Percentiles rank a stretch among this genome's conserved stretches.
Conservation (phyloP, 2,797 vertebrate genomes). For the Cynopterus sphinx region DNA sequence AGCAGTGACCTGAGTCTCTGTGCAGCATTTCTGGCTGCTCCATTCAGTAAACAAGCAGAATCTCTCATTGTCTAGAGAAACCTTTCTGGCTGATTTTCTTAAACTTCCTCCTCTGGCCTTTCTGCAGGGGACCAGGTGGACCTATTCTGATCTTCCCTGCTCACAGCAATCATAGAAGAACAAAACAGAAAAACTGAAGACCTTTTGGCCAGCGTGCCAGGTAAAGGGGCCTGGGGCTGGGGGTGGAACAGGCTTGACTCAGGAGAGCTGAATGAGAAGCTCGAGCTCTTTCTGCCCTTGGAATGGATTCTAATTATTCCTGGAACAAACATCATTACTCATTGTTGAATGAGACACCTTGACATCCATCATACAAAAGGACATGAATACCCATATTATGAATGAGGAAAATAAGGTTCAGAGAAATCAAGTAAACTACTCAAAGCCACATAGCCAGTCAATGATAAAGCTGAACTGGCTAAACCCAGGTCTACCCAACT, state of each 20-base stretch:
- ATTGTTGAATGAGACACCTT: not conserved
- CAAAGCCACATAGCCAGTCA: not conserved
- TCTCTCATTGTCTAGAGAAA: not conserved
- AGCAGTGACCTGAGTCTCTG: not conserved
- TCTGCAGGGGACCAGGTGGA: slow-evolving; percentile 89
- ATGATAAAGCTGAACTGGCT: not conserved
- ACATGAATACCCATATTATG: not conserved
- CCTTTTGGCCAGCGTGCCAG: slow-evolving; percentile 93
- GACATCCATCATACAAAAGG: not conserved
- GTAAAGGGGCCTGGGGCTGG: slow-evolving; percentile 47
- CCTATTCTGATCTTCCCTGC: slow-evolving; percentile 93
- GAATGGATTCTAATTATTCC: slow-evolving; percentile 36
- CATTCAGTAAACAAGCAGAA: not conserved
- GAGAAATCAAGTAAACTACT: slow-evolving; percentile 38
- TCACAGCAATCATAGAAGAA: slow-evolving; percentile 94
- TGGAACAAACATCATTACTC: not conserved
- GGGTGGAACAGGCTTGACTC: not conserved
- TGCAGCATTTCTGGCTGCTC: not conserved
- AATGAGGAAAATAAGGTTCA: slow-evolving; percentile 6
- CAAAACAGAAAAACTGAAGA: slow-evolving; percentile 93
- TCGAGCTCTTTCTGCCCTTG: not conserved
- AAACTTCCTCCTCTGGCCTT: slow-evolving; percentile 56
- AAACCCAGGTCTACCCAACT: not conserved
- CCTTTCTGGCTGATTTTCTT: not conserved
- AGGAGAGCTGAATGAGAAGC: not conserved